Conservation (phyloP, 2,888 invertebrate genomes). For the Eurytoma californica region DNA sequence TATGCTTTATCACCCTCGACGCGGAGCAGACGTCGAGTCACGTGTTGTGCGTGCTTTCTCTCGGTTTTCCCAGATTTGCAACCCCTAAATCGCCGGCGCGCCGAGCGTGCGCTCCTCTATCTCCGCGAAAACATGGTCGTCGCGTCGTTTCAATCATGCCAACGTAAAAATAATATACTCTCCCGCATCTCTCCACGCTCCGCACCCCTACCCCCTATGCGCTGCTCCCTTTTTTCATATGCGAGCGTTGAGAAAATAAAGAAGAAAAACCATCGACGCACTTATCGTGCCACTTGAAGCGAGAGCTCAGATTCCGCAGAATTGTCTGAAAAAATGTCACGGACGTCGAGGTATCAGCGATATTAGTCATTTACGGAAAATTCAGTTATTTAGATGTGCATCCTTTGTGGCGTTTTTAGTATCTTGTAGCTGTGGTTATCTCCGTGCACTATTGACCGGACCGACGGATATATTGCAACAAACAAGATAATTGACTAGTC, state of each 20-base stretch:
- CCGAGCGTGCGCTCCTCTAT: constrained; percentile 40
- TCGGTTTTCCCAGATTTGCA: constrained; percentile 70
- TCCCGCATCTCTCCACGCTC: constrained; percentile 1
- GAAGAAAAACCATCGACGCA: constrained; percentile 9
- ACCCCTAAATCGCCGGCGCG: constrained; percentile 55
- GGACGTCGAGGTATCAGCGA: too few relatives aligned
- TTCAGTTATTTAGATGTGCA: too few relatives aligned
- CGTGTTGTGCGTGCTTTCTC: constrained; percentile 72
- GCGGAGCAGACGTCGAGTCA: constrained; percentile 66
- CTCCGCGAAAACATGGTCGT: constrained; percentile 44
- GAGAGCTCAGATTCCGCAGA: too few relatives aligned
- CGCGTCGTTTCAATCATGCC: constrained; percentile 42
- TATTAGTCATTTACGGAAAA: too few relatives aligned
- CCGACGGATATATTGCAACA: not conserved
- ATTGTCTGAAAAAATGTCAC: too few relatives aligned
- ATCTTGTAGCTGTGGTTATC: too few relatives aligned
- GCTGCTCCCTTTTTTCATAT: not conserved
- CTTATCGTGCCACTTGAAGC: not conserved
- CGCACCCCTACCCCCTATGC: too few relatives aligned
- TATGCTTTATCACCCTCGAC: constrained; percentile 66
- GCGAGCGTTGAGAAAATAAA: not conserved
- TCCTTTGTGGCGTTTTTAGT: too few relatives aligned
- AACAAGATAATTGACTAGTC: not conserved
- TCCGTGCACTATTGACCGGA: too few relatives aligned
- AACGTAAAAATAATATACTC: constrained; percentile 56